phyloP scores from a whole-genome alignment of 2,797 vertebrate species.

The Eulemur albifrons region DNA sequence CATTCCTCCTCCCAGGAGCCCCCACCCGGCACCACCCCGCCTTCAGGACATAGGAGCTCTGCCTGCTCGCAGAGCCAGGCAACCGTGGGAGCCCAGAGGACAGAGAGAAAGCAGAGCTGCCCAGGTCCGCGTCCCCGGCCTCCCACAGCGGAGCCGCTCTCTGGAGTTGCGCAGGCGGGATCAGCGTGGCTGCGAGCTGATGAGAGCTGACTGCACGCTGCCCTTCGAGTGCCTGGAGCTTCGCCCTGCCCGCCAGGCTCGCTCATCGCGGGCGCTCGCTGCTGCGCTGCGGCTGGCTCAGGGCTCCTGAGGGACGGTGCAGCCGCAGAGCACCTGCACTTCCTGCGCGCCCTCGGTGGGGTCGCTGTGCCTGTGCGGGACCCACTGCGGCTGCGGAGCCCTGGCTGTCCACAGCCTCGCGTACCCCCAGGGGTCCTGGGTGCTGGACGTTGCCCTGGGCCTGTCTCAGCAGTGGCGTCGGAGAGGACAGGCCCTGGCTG shows the following conservation, averaged over 20 bases:
- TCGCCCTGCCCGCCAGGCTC: not conserved
- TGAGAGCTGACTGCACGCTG: not conserved
- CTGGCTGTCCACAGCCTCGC: too few species aligned
- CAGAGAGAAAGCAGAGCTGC: not conserved
- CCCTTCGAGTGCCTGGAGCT: not conserved
- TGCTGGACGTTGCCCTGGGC: too few species aligned
- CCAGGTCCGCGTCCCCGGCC: accelerated
- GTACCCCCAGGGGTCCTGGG: not conserved
- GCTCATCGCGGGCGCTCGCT: not conserved
- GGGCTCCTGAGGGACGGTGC: not conserved
- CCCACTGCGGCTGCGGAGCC: not conserved
- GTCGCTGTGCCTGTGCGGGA: not conserved
- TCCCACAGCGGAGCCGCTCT: accelerated
- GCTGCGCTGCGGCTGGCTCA: not conserved
- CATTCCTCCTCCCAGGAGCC: not conserved
- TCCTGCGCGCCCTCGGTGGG: not conserved
- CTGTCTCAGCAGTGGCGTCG: too few species aligned
- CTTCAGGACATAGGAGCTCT: not conserved
- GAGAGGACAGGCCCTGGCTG: not conserved
- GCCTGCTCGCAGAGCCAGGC: accelerated
- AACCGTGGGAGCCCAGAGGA: accelerated
- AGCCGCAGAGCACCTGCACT: not conserved
- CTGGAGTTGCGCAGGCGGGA: not conserved
- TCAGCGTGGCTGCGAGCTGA: not conserved
- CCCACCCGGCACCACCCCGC: accelerated